Evolutionary conservation across 2,113 vertebrate genomes (phyloP).

Genomic region (Ageneiosus marmoratus): DNA sequence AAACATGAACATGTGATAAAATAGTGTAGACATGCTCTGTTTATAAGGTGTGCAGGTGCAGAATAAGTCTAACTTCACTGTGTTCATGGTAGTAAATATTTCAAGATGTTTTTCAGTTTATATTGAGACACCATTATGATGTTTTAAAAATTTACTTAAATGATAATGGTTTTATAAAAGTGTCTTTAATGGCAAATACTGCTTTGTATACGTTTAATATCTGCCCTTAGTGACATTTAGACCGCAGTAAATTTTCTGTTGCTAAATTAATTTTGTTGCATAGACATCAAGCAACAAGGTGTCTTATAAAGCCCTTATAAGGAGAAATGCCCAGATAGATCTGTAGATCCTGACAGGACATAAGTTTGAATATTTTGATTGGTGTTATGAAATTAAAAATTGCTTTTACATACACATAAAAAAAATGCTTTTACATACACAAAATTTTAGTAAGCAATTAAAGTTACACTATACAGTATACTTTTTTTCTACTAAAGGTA

Average conservation of each 20-base stretch:
- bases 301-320: neutral
- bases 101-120: neutral
- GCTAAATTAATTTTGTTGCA: neutral
- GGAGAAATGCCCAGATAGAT: neutral
- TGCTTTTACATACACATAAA: no score
- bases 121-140: no score
- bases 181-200: neutral
- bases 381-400: neutral
- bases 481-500: no score
- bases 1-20: neutral
- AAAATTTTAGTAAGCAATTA: neutral
- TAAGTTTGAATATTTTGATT: neutral
- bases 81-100: neutral
- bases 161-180: neutral
- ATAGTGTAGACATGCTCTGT: neutral
- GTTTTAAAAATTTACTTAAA: neutral
- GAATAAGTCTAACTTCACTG: neutral
- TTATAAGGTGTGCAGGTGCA: neutral
- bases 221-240: constrained; percentile 4
- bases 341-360: neutral
- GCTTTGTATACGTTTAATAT: neutral
- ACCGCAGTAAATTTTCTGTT: neutral
- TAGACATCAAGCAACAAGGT: neutral
- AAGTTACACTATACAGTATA: neutral
- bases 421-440: neutral